Evolutionary conservation across 2,888 invertebrate species (phyloP).

Genomic region (Andrena trimmerana): DNA sequence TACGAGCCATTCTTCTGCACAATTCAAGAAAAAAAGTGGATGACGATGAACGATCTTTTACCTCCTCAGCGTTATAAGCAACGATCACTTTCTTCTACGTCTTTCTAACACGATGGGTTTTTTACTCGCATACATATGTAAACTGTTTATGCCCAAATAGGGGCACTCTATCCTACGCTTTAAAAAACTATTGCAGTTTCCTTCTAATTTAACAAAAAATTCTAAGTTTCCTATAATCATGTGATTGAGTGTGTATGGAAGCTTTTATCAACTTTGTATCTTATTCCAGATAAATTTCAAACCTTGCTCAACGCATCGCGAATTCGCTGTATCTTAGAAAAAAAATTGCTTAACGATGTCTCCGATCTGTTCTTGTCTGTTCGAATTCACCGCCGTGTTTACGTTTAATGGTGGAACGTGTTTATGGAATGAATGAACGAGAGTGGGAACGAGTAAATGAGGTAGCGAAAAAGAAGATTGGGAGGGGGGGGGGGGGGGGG

Average conservation of each 20-base stretch:
- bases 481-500: neutral
- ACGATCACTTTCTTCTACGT: conserved; percentile 19
- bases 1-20: conserved; percentile 64
- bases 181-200: neutral
- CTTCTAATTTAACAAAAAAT: neutral
- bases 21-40: conserved; percentile 44
- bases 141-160: neutral
- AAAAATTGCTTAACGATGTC: conserved; percentile 7
- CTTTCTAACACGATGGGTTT: conserved; percentile 19
- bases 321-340: neutral
- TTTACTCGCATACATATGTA: neutral
- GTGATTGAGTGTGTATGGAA: neutral
- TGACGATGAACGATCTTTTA: conserved; percentile 44
- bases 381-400: neutral
- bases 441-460: conserved; percentile 17
- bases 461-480: neutral
- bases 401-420: neutral
- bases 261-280: neutral
- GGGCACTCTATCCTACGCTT: conserved; percentile 2
- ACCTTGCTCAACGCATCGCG: neutral
- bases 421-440: neutral
- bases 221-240: neutral
- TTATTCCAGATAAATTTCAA: neutral
- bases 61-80: conserved; percentile 18
- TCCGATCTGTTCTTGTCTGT: neutral